Conservation (phyloP, 2,888 invertebrate species). For the Gymnocheta viridis region DNA sequence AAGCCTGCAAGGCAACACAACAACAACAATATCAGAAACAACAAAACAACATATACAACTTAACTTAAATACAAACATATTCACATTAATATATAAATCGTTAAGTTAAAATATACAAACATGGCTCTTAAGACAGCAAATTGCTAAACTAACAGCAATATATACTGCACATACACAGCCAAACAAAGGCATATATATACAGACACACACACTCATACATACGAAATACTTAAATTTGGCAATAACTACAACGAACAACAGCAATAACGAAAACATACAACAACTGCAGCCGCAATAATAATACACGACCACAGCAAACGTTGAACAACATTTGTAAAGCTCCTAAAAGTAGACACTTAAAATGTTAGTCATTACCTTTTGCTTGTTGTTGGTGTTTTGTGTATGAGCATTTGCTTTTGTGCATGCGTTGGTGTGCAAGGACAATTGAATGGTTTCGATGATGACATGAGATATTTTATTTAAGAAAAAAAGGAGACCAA, state of each 20-base stretch:
- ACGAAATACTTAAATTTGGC: constrained; percentile 31
- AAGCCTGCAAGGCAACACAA: constrained; percentile 57
- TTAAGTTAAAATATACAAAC: constrained; percentile 41
- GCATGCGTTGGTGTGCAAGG: background rate
- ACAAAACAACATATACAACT: background rate
- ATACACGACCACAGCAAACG: constrained; percentile 17
- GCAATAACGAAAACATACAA: constrained; percentile 13
- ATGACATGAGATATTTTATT: background rate
- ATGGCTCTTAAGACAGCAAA: constrained; percentile 31
- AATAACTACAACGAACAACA: constrained; percentile 24
- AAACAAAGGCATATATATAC: background rate
- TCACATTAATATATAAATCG: background rate
- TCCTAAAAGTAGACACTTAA: constrained; percentile 66
- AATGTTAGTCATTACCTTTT: constrained; percentile 59
- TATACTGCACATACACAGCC: constrained; percentile 6
- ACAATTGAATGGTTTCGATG: constrained; percentile 46
- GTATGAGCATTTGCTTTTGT: background rate
- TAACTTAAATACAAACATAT: constrained; percentile 7
- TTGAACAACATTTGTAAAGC: constrained; percentile 58
- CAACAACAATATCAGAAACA: constrained; percentile 24
- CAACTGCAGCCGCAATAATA: constrained; percentile 26
- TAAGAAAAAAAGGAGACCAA: constrained; percentile 15
- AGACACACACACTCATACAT: background rate
- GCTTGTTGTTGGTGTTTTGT: constrained; percentile 15
- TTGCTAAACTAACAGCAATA: constrained; percentile 43